A percentile compares a stretch with the other conserved stretches of the same genome.
phyloP scores from a whole-genome alignment of 2,888 invertebrate species.

The Vesta saturnalis region DNA sequence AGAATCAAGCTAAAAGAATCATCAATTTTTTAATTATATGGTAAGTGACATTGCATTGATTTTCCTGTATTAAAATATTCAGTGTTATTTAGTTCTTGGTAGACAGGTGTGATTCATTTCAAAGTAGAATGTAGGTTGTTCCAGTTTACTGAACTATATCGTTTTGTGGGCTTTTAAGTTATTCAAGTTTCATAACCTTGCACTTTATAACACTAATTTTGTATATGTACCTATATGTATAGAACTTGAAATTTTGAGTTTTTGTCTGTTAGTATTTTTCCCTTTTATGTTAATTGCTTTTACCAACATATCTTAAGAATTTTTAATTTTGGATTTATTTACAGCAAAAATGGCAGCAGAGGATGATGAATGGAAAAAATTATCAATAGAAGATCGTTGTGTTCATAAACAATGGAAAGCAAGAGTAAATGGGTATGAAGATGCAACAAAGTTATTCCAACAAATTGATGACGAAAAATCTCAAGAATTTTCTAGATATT shows the following conservation, averaged over 20 bases:
- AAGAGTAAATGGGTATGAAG: conserved; percentile 92
- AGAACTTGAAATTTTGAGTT: too few species aligned
- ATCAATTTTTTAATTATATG: neutral
- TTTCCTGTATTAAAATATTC: neutral
- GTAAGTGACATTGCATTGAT: neutral
- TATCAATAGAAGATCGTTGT: conserved; percentile 90
- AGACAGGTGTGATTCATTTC: conserved; percentile 3
- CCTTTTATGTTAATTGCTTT: too few species aligned
- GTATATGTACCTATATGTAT: neutral
- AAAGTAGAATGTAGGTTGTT: conserved; percentile 27
- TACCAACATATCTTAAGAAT: too few species aligned
- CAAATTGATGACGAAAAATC: conserved; percentile 93
- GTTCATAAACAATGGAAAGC: conserved; percentile 97
- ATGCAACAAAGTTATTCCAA: conserved; percentile 87
- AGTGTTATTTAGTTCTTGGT: neutral
- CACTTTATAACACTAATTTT: neutral
- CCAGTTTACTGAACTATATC: conserved; percentile 14
- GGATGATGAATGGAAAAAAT: conserved; percentile 87
- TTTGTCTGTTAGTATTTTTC: too few species aligned
- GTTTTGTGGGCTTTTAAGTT: too few species aligned
- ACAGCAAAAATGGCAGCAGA: conserved; percentile 73
- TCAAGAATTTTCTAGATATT: conserved; percentile 91
- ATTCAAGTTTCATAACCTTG: neutral
- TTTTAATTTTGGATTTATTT: conserved; percentile 1
- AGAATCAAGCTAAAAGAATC: too few species aligned